Evolutionary conservation across 2,113 vertebrate genomes (phyloP).

Genomic region (Microcebus griseorufus): DNA sequence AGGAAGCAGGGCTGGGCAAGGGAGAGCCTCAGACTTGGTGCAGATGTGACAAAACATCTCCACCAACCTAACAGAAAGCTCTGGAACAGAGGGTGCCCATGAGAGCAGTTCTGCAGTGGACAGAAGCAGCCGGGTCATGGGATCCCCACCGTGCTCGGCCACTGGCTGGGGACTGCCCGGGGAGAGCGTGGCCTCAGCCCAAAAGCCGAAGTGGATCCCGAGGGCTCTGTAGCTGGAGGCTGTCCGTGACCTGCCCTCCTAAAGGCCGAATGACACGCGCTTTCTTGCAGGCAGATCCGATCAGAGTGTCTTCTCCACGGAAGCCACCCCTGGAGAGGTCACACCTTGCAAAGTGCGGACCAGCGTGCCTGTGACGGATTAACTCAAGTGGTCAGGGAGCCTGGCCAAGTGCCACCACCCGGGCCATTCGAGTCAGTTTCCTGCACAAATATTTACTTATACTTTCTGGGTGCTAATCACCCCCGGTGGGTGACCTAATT

Average conservation of each 20-base stretch:
- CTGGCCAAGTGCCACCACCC: background rate
- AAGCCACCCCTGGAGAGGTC: background rate
- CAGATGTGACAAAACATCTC: background rate
- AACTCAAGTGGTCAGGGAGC: background rate
- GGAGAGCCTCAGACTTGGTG: background rate
- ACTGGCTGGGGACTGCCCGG: background rate
- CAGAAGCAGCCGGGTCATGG: background rate
- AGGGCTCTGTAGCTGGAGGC: background rate
- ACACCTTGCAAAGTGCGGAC: background rate
- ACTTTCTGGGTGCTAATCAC: background rate
- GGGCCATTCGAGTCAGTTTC: background rate
- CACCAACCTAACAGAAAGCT: background rate
- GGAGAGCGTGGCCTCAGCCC: background rate
- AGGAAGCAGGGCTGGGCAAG: background rate
- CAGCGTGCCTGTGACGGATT: background rate
- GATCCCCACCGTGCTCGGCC: background rate
- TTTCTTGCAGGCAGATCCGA: background rate
- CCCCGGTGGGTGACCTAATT: background rate
- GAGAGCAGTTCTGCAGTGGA: too few species aligned
- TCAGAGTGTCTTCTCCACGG: accelerated
- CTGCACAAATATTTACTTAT: background rate
- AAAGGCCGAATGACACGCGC: background rate
- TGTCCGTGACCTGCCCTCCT: accelerated
- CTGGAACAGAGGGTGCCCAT: background rate
- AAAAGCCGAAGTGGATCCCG: background rate